These are phyloP conservation scores for Philaenus spumarius DNA, from an alignment of 1,140 invertebrate species.

Conservation along the genomic window DNA sequence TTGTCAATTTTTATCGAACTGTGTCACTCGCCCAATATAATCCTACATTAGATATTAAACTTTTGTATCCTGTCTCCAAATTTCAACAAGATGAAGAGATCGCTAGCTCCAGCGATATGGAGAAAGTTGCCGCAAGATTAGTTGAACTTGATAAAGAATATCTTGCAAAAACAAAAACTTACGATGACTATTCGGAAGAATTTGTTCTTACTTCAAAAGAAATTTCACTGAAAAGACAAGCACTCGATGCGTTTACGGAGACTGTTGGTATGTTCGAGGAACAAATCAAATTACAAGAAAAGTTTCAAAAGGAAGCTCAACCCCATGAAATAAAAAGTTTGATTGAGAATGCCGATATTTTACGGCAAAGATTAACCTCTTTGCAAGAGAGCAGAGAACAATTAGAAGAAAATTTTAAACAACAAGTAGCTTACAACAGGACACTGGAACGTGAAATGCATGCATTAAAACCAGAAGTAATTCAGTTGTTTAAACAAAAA, in stretches of 20 bases:
- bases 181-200: constrained; percentile 66
- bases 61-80: constrained; percentile 78
- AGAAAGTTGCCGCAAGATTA: constrained; percentile 63
- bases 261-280: constrained; percentile 83
- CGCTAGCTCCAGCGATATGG: constrained; percentile 61
- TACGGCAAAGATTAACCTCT: constrained; percentile 59
- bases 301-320: constrained; percentile 69
- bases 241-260: constrained; percentile 80
- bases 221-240: constrained; percentile 73
- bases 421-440: constrained; percentile 66
- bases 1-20: constrained; percentile 82
- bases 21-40: constrained; percentile 89
- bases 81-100: constrained; percentile 61
- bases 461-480: constrained; percentile 76
- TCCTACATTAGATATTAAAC: constrained; percentile 81
- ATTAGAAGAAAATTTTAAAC: constrained; percentile 67
- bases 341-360: constrained; percentile 66
- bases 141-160: constrained; percentile 67
- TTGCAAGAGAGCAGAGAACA: constrained; percentile 64
- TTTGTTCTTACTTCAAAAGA: constrained; percentile 69
- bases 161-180: constrained; percentile 59
- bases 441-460: constrained; percentile 83
- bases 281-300: constrained; percentile 75
- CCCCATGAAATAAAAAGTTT: constrained; percentile 75
- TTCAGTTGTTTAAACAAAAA: constrained; percentile 36